Evolutionary conservation across 1,140 invertebrate genomes (phyloP).

Genomic region (Hyles euphorbiae): DNA sequence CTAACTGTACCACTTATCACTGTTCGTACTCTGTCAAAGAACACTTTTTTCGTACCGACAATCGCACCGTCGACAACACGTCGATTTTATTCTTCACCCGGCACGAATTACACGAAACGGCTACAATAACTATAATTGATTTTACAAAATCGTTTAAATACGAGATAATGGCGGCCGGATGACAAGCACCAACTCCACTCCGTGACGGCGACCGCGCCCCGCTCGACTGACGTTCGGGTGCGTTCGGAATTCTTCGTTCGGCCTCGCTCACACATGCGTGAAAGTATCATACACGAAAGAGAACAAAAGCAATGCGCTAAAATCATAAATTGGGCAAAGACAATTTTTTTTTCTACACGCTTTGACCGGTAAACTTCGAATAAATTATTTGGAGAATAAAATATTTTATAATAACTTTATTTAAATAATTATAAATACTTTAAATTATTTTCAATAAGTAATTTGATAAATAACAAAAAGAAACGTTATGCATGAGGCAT

Average conservation of each 20-base stretch:
- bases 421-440: too few species aligned
- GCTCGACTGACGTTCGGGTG: conserved; percentile 72
- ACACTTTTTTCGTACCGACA: conserved; percentile 24
- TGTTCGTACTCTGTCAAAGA: conserved; percentile 27
- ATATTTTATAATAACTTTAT: too few species aligned
- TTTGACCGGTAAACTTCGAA: conserved; percentile 13
- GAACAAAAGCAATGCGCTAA: conserved; percentile 43
- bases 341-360: conserved; percentile 17
- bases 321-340: conserved; percentile 19
- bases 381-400: not conserved
- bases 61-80: conserved; percentile 32
- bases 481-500: too few species aligned
- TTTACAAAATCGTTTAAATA: conserved; percentile 63
- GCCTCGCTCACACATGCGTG: conserved; percentile 73
- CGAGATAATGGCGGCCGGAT: conserved; percentile 73
- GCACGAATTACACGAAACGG: conserved; percentile 53
- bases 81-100: conserved; percentile 42
- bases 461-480: too few species aligned
- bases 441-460: too few species aligned
- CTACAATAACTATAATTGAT: conserved; percentile 68
- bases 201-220: conserved; percentile 74
- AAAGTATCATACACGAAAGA: conserved; percentile 53
- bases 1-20: conserved; percentile 65
- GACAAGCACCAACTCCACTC: conserved; percentile 71
- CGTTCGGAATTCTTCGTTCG: conserved; percentile 62